These are phyloP conservation scores for Brachionus manjavacas DNA, from an alignment of 1,140 invertebrate genomes.

Conservation along the genomic window DNA sequence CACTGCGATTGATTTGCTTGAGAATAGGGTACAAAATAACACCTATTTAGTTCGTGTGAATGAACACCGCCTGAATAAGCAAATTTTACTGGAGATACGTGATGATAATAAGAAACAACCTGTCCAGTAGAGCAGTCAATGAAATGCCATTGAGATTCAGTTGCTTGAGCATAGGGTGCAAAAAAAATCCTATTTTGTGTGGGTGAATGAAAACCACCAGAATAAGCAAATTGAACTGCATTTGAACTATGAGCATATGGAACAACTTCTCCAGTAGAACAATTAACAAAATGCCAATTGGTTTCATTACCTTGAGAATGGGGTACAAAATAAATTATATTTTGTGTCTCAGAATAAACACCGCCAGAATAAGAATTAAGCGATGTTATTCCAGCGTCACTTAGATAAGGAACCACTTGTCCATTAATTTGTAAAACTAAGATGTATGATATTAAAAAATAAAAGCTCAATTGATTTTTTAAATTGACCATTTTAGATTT, in stretches of 20 bases:
- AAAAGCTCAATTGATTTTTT: too few relatives aligned
- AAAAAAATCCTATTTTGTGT: neutral
- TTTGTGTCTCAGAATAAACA: neutral
- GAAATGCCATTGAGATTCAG: neutral
- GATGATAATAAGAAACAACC: too few relatives aligned
- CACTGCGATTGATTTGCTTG: too few relatives aligned
- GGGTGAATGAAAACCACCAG: neutral
- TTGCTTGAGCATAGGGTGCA: neutral
- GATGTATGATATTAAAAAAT: too few relatives aligned
- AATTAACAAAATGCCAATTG: neutral
- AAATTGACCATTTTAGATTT: too few relatives aligned
- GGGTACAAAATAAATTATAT: neutral
- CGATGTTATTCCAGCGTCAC: too few relatives aligned
- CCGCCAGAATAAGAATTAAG: neutral
- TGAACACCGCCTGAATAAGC: too few relatives aligned
- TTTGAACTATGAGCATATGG: neutral
- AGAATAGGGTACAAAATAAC: too few relatives aligned
- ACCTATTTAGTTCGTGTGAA: too few relatives aligned
- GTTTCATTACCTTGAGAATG: neutral
- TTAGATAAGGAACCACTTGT: too few relatives aligned
- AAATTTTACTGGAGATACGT: neutral
- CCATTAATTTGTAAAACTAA: too few relatives aligned
- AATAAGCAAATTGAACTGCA: neutral
- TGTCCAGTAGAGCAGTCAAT: neutral
- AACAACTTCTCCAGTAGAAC: neutral